Percentiles rank a stretch among this genome's conserved stretches.
Evolutionary conservation across 2,797 vertebrate genomes (phyloP).

Genomic region (Silurus aristotelis): DNA sequence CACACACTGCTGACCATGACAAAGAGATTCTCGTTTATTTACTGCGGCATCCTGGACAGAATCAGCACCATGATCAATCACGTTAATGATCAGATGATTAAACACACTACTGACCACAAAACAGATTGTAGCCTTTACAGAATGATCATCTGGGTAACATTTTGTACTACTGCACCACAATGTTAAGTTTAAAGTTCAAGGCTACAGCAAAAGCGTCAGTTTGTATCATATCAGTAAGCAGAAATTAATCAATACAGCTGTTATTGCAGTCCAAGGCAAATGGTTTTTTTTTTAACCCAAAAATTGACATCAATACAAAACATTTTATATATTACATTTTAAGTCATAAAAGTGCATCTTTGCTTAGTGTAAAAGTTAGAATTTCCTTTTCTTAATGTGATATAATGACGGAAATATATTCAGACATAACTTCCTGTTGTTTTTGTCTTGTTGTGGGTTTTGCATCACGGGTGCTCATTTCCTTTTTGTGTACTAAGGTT

Average conservation of each 20-base stretch:
- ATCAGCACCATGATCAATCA: slow-evolving; percentile 1
- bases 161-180: background rate
- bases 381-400: background rate
- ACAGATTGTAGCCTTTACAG: background rate
- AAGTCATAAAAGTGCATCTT: background rate
- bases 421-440: slow-evolving; percentile 4
- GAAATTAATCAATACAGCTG: background rate
- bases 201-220: background rate
- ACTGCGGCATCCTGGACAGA: background rate
- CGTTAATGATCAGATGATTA: background rate
- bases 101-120: background rate
- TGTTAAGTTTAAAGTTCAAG: background rate
- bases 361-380: background rate
- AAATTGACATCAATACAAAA: background rate
- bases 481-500: background rate
- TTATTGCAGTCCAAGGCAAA: background rate
- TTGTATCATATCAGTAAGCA: background rate
- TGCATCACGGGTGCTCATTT: background rate
- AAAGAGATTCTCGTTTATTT: background rate
- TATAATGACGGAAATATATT: background rate
- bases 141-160: background rate
- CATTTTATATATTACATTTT: background rate
- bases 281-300: background rate
- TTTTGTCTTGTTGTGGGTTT: background rate
- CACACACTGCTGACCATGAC: background rate